Conservation (phyloP, 2,888 invertebrate species). For the Drosophila quinaria region DNA sequence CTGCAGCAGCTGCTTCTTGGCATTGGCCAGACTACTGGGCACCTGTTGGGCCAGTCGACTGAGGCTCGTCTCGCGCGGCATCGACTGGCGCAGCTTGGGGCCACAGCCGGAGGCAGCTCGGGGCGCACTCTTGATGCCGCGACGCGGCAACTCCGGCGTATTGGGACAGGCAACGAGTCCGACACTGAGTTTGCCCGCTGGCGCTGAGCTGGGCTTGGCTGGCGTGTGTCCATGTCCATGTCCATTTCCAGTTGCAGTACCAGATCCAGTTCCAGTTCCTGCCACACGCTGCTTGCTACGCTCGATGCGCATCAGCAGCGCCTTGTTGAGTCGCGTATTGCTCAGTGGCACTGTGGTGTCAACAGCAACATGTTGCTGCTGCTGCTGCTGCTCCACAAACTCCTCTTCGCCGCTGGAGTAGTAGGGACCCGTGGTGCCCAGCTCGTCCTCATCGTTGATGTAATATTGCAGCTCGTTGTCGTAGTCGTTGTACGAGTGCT, state of each 20-base stretch:
- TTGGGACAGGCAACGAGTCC: constrained; percentile 86
- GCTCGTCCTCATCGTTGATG: constrained; percentile 85
- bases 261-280: constrained; percentile 39
- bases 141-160: constrained; percentile 87
- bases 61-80: constrained; percentile 85
- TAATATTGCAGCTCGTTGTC: constrained; percentile 85
- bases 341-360: constrained; percentile 80
- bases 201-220: constrained; percentile 84
- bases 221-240: constrained; percentile 44
- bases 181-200: constrained; percentile 58
- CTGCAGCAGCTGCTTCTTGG: constrained; percentile 85
- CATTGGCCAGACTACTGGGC: constrained; percentile 85
- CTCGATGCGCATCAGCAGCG: constrained; percentile 88
- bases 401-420: constrained; percentile 83
- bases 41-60: constrained; percentile 85
- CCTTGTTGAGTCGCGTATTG: constrained; percentile 90
- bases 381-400: constrained; percentile 49
- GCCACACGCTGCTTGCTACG: constrained; percentile 84
- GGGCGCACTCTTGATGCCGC: constrained; percentile 81
- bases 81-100: constrained; percentile 82
- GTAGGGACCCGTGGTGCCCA: constrained; percentile 82
- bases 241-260: constrained; percentile 18
- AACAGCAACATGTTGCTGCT: constrained; percentile 11
- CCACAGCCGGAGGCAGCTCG: constrained; percentile 58
- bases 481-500: constrained; percentile 84